These are phyloP conservation scores for Scarus forsteni DNA, from an alignment of 2,797 vertebrate genomes.

Conservation along the genomic window DNA sequence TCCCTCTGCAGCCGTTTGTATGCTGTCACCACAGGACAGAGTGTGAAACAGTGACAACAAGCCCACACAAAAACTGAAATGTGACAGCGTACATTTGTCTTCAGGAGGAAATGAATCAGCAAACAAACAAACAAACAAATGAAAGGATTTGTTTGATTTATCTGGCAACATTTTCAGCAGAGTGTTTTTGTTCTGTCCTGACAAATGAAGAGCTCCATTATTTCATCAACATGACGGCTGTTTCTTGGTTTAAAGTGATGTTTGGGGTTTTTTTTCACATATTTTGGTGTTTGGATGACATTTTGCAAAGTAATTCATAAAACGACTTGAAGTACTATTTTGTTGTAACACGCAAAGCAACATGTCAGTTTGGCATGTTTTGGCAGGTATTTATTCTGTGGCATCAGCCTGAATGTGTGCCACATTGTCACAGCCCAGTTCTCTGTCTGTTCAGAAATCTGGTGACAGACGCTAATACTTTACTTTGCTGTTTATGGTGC, in stretches of 20 bases:
- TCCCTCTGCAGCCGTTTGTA: slow-evolving; percentile 43
- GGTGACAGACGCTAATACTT: no score
- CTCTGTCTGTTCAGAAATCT: no score
- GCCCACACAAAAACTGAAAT: slow-evolving; percentile 25
- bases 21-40: slow-evolving; percentile 27
- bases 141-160: slow-evolving; percentile 10
- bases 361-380: no score
- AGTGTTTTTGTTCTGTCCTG: slow-evolving; percentile 9
- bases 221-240: slow-evolving; percentile 1
- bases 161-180: slow-evolving; percentile 9
- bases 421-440: no score
- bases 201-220: neutral
- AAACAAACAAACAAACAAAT: slow-evolving; percentile 6
- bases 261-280: neutral
- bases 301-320: no score
- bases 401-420: no score
- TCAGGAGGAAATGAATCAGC: slow-evolving; percentile 46
- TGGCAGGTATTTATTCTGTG: no score
- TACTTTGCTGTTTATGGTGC: no score
- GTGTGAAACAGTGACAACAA: slow-evolving; percentile 42
- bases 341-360: no score
- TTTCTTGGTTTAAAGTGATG: neutral
- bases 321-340: no score
- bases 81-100: slow-evolving; percentile 38
- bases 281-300: neutral